phyloP scores from a whole-genome alignment of 2,797 vertebrate species.

The Cetoscarus ocellatus region DNA sequence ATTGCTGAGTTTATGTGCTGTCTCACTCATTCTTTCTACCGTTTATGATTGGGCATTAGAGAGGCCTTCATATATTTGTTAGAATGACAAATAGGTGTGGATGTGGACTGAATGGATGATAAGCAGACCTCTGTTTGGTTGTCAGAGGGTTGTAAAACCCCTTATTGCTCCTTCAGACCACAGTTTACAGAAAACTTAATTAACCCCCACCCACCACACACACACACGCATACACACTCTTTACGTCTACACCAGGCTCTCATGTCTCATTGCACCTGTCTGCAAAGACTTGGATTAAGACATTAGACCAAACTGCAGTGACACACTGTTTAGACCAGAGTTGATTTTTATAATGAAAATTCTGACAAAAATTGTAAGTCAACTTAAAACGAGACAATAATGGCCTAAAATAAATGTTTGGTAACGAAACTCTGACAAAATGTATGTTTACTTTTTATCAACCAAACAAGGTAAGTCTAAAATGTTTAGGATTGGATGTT shows the following conservation, averaged over 20 bases:
- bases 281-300: slow-evolving; percentile 16
- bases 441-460: too few relatives aligned
- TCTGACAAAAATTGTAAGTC: too few relatives aligned
- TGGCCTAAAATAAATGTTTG: too few relatives aligned
- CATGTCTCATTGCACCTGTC: slow-evolving; percentile 58
- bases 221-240: neutral
- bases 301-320: slow-evolving; percentile 3
- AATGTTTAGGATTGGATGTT: too few relatives aligned
- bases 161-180: slow-evolving; percentile 58
- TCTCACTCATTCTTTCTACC: slow-evolving; percentile 43
- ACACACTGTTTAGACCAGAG: too few relatives aligned
- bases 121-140: slow-evolving; percentile 44
- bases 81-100: slow-evolving; percentile 8
- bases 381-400: too few relatives aligned
- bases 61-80: slow-evolving; percentile 11
- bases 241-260: slow-evolving; percentile 23
- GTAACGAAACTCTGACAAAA: too few relatives aligned
- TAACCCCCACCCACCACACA: slow-evolving; percentile 44
- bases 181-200: slow-evolving; percentile 74
- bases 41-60: slow-evolving; percentile 6
- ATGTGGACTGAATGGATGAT: slow-evolving; percentile 37
- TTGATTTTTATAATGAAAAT: too few relatives aligned
- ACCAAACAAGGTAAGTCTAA: too few relatives aligned
- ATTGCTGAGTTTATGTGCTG: slow-evolving; percentile 34
- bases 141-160: slow-evolving; percentile 42